A percentile compares a stretch with the other conserved stretches of the same genome.
Evolutionary conservation across 2,888 invertebrate genomes (phyloP).

Genomic region (Chalcis sispes): DNA sequence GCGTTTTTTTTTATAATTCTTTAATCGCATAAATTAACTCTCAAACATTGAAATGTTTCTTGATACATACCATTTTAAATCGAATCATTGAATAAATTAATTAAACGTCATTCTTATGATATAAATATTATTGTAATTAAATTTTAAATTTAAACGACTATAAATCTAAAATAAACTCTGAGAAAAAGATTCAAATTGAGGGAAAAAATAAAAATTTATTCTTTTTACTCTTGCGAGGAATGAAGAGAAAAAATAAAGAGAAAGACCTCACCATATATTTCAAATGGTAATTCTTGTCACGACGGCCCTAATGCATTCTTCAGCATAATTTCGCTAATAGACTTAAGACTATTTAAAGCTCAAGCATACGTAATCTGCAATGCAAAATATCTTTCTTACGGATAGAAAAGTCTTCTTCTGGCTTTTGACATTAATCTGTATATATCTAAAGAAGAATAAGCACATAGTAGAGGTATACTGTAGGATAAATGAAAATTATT

Average conservation of each 20-base stretch:
- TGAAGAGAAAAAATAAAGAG: neutral
- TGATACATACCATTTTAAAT: too few relatives aligned
- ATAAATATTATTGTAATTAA: conserved; percentile 22
- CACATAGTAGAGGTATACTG: too few relatives aligned
- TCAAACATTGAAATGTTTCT: too few relatives aligned
- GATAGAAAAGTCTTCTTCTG: too few relatives aligned
- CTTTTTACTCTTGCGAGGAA: neutral
- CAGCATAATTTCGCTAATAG: conserved; percentile 48
- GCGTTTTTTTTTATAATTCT: too few relatives aligned
- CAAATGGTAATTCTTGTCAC: conserved; percentile 10
- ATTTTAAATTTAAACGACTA: neutral
- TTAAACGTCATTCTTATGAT: too few relatives aligned
- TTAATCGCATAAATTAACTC: too few relatives aligned
- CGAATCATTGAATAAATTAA: too few relatives aligned
- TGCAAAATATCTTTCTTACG: conserved; percentile 39
- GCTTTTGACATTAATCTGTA: too few relatives aligned
- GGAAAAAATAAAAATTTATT: conserved; percentile 12
- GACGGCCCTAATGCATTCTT: conserved; percentile 38
- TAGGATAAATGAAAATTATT: too few relatives aligned
- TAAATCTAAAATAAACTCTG: neutral
- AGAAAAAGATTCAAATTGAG: neutral
- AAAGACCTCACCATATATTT: conserved; percentile 13
- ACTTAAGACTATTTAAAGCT: conserved; percentile 21
- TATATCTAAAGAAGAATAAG: too few relatives aligned
- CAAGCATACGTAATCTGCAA: conserved; percentile 26